These are phyloP conservation scores for Agonopterix alstromeriana DNA, from an alignment of 2,888 invertebrate genomes.

Conservation along the genomic window DNA sequence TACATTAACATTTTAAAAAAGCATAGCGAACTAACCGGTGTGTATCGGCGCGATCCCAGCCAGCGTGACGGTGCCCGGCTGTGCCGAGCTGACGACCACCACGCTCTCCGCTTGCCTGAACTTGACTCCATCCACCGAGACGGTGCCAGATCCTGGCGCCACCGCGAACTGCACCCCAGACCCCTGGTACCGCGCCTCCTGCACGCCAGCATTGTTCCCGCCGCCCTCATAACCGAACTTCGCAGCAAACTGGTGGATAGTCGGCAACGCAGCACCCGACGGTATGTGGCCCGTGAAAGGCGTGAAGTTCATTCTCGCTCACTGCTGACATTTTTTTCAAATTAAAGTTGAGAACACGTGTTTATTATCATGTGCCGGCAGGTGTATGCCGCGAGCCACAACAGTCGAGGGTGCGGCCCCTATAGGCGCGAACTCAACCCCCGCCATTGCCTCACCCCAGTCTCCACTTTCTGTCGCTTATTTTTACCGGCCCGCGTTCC, in stretches of 20 bases:
- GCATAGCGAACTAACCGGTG: conserved; percentile 34
- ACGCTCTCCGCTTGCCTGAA: conserved; percentile 76
- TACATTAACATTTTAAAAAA: background rate
- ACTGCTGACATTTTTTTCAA: conserved; percentile 10
- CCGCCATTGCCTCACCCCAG: conserved; percentile 75
- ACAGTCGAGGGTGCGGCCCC: conserved; percentile 58
- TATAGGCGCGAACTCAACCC: conserved; percentile 68
- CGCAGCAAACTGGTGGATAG: conserved; percentile 89
- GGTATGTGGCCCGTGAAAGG: conserved; percentile 90
- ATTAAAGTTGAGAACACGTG: conserved; percentile 18
- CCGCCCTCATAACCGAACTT: conserved; percentile 78
- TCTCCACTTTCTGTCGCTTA: conserved; percentile 59
- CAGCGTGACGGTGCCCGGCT: conserved; percentile 65
- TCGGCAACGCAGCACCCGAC: conserved; percentile 83
- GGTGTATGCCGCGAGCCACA: conserved; percentile 26
- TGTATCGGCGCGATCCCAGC: conserved; percentile 61
- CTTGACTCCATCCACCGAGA: conserved; percentile 74
- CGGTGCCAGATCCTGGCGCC: conserved; percentile 31
- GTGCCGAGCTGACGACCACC: conserved; percentile 66
- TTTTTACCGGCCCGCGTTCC: conserved; percentile 70
- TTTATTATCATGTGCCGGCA: conserved; percentile 13
- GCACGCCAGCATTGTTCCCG: conserved; percentile 38
- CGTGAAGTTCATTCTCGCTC: conserved; percentile 87
- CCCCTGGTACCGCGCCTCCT: conserved; percentile 58
- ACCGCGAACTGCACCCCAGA: conserved; percentile 55